phyloP scores from a whole-genome alignment of 1,140 invertebrate genomes.

The Penaeus indicus region DNA sequence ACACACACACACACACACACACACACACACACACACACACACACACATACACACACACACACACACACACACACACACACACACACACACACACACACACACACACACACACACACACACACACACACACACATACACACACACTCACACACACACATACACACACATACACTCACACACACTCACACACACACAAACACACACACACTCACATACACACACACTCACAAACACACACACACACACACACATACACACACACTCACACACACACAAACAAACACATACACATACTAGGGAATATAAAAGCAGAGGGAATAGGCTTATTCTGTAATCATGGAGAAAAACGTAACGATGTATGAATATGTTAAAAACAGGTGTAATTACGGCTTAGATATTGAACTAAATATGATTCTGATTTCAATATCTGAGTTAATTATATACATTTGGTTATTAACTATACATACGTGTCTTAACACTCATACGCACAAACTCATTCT shows the following conservation, averaged over 20 bases:
- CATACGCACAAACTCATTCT: no score
- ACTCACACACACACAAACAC: not conserved
- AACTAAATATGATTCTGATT: no score
- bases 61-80: not conserved
- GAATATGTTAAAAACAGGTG: no score
- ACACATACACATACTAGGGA: not conserved
- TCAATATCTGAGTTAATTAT: no score
- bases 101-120: not conserved
- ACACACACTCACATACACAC: not conserved
- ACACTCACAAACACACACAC: not conserved
- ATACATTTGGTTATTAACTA: no score
- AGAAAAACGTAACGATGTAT: no score
- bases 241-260: not conserved
- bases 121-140: not conserved
- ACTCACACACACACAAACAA: not conserved
- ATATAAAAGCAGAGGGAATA: no score
- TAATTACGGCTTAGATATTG: no score
- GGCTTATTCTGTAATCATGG: no score
- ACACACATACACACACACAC: not conserved
- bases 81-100: not conserved
- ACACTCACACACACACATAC: not conserved
- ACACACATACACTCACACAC: slow-evolving; percentile 13
- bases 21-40: not conserved
- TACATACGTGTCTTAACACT: no score
- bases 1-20: not conserved